A percentile compares a stretch with the other conserved stretches of the same genome.
Evolutionary conservation across 2,888 invertebrate genomes (phyloP).

Genomic region (Helicoverpa assulta): DNA sequence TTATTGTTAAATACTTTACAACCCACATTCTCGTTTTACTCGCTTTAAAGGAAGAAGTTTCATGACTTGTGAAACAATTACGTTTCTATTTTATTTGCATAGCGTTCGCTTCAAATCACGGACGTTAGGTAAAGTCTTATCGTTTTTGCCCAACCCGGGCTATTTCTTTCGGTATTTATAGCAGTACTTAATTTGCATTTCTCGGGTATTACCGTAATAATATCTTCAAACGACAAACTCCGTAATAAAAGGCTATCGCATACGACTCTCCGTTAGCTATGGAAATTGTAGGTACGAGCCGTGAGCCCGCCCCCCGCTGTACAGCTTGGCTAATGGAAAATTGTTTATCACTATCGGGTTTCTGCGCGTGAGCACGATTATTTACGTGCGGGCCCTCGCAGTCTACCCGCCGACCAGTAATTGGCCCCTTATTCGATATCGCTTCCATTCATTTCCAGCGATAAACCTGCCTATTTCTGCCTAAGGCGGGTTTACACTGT

Average conservation of each 20-base stretch:
- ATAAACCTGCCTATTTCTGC: constrained; percentile 79
- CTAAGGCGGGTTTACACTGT: constrained; percentile 70
- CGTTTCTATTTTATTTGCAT: constrained; percentile 69
- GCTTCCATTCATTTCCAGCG: constrained; percentile 86
- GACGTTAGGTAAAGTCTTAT: constrained; percentile 71
- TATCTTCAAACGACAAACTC: constrained; percentile 82
- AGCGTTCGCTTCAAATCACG: constrained; percentile 72
- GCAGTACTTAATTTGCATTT: constrained; percentile 84
- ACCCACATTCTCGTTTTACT: constrained; percentile 45
- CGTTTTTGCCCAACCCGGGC: constrained; percentile 74
- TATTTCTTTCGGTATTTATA: constrained; percentile 81
- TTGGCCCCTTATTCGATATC: constrained; percentile 87
- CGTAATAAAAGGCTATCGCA: constrained; percentile 82
- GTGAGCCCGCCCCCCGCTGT: constrained; percentile 65
- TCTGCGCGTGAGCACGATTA: constrained; percentile 86
- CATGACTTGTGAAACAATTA: constrained; percentile 67
- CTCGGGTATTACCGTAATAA: constrained; percentile 83
- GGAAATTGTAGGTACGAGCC: constrained; percentile 76
- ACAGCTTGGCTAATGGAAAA: constrained; percentile 82
- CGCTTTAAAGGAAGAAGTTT: constrained; percentile 59
- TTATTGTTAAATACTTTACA: constrained; percentile 35
- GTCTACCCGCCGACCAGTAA: constrained; percentile 81
- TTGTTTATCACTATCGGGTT: constrained; percentile 84
- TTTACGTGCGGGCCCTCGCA: constrained; percentile 82
- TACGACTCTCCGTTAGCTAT: constrained; percentile 77